Percentiles rank a stretch among this genome's conserved stretches.
Conservation (phyloP, 2,797 vertebrate genomes). For the Holocentrus rufus region DNA sequence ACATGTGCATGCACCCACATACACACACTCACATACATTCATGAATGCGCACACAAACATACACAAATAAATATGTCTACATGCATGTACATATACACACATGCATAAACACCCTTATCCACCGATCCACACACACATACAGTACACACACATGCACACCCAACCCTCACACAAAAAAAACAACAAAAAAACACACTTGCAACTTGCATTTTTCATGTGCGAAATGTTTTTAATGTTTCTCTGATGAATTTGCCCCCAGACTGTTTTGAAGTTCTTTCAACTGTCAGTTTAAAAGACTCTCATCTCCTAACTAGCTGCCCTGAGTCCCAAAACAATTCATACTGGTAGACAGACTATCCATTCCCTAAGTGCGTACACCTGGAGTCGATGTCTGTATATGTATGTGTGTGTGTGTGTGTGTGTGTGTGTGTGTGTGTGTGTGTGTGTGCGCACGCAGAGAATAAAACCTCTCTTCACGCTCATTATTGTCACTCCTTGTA, state of each 20-base stretch:
- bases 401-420: background rate
- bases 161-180: background rate
- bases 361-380: constrained; percentile 2
- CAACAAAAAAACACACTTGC: background rate
- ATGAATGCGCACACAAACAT: too few relatives aligned
- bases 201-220: background rate
- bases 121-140: constrained; percentile 3
- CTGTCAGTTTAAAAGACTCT: constrained; percentile 29
- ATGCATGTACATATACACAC: too few relatives aligned
- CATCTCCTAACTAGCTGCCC: constrained; percentile 30
- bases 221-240: constrained; percentile 1
- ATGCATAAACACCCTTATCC: too few relatives aligned
- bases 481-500: constrained; percentile 9
- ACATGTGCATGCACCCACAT: background rate
- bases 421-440: background rate
- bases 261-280: constrained; percentile 19
- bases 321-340: constrained; percentile 29
- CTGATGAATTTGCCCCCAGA: background rate
- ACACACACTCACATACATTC: background rate
- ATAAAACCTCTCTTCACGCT: constrained; percentile 1
- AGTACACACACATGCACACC: background rate
- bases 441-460: background rate
- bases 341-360: constrained; percentile 26
- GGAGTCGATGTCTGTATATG: background rate
- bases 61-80: too few relatives aligned